These are phyloP conservation scores for Pandemis corylana DNA, from an alignment of 2,888 invertebrate species.

Conservation along the genomic window DNA sequence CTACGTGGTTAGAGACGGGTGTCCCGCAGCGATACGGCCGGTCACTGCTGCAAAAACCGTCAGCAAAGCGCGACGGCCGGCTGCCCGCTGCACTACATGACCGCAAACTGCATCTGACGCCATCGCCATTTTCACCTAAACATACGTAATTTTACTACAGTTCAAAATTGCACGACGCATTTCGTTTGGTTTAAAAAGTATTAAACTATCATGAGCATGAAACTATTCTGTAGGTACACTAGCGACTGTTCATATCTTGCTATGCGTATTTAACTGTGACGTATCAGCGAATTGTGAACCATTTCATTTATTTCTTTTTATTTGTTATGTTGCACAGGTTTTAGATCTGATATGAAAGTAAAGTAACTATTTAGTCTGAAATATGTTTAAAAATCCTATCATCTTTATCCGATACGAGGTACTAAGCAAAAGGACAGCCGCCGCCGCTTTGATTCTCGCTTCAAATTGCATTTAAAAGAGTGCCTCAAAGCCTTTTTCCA, in stretches of 20 bases:
- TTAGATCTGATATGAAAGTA: no score
- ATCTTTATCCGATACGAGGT: slow-evolving; percentile 30
- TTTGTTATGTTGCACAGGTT: no score
- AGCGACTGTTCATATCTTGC: not conserved
- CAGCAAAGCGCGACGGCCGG: slow-evolving; percentile 61
- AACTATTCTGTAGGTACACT: not conserved
- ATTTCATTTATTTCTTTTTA: no score
- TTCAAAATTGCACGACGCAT: not conserved
- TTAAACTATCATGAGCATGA: not conserved
- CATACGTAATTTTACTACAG: slow-evolving; percentile 16
- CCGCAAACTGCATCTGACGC: slow-evolving; percentile 72
- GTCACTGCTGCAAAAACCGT: slow-evolving; percentile 67
- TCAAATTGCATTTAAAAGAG: slow-evolving; percentile 73
- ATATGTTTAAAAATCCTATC: slow-evolving; percentile 30
- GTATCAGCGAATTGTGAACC: no score
- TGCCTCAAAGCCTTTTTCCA: slow-evolving; percentile 65
- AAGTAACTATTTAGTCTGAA: not conserved
- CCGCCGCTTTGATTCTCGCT: slow-evolving; percentile 68
- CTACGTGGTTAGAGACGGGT: slow-evolving; percentile 48
- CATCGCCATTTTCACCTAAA: slow-evolving; percentile 38
- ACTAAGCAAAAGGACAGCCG: slow-evolving; percentile 21
- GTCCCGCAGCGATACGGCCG: slow-evolving; percentile 48
- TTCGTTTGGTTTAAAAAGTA: not conserved
- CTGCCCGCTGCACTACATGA: slow-evolving; percentile 62
- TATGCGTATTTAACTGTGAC: no score